Base-by-base conservation (phyloP, 2,888 invertebrate genomes). In the Tetragonisca angustula region DNA sequence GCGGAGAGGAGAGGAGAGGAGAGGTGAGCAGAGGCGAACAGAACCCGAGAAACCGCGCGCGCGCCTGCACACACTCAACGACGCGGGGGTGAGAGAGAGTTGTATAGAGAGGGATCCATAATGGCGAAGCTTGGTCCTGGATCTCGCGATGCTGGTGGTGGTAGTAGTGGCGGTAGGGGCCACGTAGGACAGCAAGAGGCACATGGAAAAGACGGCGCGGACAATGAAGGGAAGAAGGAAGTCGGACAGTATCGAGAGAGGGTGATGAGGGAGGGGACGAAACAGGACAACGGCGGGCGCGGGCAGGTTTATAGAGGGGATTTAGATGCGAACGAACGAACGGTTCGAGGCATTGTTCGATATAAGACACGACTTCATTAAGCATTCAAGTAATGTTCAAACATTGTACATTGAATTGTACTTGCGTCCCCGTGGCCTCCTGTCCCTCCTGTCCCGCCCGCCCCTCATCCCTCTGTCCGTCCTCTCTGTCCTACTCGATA, bases 291-390 rank as follows among this genome's bases (percentile, higher is more conserved):
- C 86, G 72, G 62, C 72, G 73, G 81, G 67, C 74, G 81, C 75
- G 86, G 82, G 88, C 87, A 85, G 89, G 88, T 85, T 92, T 92
- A 89, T 88, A 87, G 88, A 87, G 87, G 89, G 91, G 92, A 92
- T 92, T 92, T 90, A 91, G 92, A 92, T 92, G 89, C 91, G 91
- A 90, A 84, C 80, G 87, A 87, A 90, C 83, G 89, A 90, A 90
- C 87, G 86, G 86, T 90, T 91, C 81, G 81, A 88, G 85, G 91
- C 92, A 93, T 94, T 93, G 93, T 93, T 93, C 92, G 92, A 91
- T 91, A 92, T 91, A 92, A 92, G 92, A 92, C 92, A 92, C 91
- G 92, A 93, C 92, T 93, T 93, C 93, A 93, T 94, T 94, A 93
- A 91, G 92, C 92, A 93, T 94, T 93, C 93, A 90, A 93, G 92